phyloP scores from a whole-genome alignment of 2,888 invertebrate genomes.

The Coelopa pilipes region DNA sequence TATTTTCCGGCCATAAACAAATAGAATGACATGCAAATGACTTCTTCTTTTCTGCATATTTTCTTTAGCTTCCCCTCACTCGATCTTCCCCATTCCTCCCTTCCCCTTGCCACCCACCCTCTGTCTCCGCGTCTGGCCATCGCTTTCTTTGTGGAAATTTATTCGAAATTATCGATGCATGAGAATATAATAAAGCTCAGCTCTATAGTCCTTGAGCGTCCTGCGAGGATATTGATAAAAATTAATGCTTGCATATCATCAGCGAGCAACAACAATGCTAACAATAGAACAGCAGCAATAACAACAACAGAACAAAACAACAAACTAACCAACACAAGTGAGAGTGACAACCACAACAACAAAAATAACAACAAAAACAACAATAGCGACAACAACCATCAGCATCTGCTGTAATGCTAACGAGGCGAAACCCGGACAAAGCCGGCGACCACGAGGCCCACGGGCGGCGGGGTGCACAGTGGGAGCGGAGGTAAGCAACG shows the following conservation, averaged over 20 bases:
- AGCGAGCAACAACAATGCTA: not conserved
- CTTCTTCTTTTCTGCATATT: not conserved
- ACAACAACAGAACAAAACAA: slow-evolving; percentile 1
- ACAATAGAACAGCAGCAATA: not conserved
- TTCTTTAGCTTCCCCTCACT: not conserved
- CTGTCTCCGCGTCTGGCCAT: not conserved
- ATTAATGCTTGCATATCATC: slow-evolving; percentile 1
- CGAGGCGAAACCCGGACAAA: not conserved
- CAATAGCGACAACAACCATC: not conserved
- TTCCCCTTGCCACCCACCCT: not conserved
- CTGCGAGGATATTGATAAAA: not conserved
- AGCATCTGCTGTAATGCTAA: not conserved
- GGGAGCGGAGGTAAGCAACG: too few species aligned
- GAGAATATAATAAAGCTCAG: slow-evolving; percentile 16
- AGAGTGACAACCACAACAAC: not conserved
- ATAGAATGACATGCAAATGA: slow-evolving; percentile 6
- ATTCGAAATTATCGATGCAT: slow-evolving; percentile 20
- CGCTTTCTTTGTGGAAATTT: not conserved
- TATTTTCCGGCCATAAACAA: not conserved
- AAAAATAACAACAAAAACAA: not conserved
- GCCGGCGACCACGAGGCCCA: too few species aligned
- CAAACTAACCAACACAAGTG: not conserved
- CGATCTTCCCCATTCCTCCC: too few species aligned
- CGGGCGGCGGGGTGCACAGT: too few species aligned
- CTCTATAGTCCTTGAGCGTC: not conserved